Evolutionary conservation across 2,113 vertebrate genomes (phyloP).

Genomic region (Platycercus adscitus): DNA sequence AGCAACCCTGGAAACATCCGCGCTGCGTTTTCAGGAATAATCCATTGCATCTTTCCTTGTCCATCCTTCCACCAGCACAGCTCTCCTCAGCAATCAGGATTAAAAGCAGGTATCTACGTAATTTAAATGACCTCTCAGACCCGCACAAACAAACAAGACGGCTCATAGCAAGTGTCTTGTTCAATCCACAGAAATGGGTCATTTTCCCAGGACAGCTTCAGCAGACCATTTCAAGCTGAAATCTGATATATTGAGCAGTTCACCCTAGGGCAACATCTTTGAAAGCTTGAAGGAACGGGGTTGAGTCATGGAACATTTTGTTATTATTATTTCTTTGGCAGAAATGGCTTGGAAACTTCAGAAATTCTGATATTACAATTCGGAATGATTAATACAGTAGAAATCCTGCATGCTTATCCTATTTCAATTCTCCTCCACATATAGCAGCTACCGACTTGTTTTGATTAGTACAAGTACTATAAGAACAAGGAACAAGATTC

Average conservation of each 20-base stretch:
- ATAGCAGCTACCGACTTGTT: not conserved
- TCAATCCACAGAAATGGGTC: not conserved
- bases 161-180: not conserved
- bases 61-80: not conserved
- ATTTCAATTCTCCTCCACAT: not conserved
- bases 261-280: not conserved
- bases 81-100: not conserved
- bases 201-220: not conserved
- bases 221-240: not conserved
- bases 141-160: not conserved
- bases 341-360: not conserved
- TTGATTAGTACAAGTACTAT: not conserved
- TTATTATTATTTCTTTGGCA: not conserved
- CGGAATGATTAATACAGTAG: not conserved
- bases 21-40: rapidly evolving
- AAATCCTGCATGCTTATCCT: not conserved
- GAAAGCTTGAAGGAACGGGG: not conserved
- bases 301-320: not conserved
- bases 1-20: not conserved
- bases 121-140: not conserved
- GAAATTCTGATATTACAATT: not conserved
- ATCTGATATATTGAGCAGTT: not conserved
- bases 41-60: not conserved
- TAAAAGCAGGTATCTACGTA: not conserved
- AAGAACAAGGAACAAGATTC: not conserved